Conservation (phyloP, 2,888 invertebrate genomes). For the Spisula subtruncata region DNA sequence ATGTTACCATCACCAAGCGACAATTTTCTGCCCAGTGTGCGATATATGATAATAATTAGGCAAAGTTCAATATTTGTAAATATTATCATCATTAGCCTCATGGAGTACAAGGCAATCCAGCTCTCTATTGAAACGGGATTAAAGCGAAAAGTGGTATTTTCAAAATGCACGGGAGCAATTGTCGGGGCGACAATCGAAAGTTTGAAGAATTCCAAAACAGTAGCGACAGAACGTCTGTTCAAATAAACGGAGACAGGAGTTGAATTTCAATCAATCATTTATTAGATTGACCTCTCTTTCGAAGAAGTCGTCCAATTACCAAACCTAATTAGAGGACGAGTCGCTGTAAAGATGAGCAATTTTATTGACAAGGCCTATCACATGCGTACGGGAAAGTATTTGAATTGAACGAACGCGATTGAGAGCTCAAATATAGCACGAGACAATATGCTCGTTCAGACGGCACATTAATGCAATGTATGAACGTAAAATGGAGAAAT, state of each 20-base stretch:
- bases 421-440: neutral
- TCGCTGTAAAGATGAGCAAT: conserved; percentile 28
- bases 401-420: neutral
- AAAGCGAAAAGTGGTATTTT: conserved; percentile 7
- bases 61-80: conserved; percentile 56
- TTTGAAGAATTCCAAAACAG: neutral
- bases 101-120: neutral
- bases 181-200: neutral
- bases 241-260: neutral
- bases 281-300: conserved; percentile 37
- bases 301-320: conserved; percentile 33
- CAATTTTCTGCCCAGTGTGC: neutral
- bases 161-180: neutral
- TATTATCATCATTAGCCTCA: conserved; percentile 24
- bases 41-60: conserved; percentile 40
- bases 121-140: neutral
- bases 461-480: conserved; percentile 43
- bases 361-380: conserved; percentile 36
- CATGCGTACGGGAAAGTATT: conserved; percentile 38
- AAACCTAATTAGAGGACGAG: conserved; percentile 38
- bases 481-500: conserved; percentile 24
- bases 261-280: conserved; percentile 35
- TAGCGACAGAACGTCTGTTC: neutral
- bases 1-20: conserved; percentile 35
- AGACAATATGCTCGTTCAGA: conserved; percentile 40